Conservation (phyloP, 2,888 invertebrate genomes). For the Halictus quadricinctus region DNA sequence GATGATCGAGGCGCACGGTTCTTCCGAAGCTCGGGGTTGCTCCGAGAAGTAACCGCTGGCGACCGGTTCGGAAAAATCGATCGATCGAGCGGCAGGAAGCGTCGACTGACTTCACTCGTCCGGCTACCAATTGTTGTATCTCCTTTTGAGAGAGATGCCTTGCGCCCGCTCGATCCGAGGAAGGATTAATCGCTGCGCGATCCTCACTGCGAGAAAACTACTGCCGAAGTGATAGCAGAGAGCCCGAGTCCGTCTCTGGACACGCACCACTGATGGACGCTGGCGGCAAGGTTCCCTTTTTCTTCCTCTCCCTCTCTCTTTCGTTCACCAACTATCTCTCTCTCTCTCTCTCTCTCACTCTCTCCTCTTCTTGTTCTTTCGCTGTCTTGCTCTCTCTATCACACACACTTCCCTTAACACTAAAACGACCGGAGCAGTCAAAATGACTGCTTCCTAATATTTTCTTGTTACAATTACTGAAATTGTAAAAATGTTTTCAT, state of each 20-base stretch:
- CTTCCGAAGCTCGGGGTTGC: conserved; percentile 1
- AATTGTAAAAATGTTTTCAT: too few relatives aligned
- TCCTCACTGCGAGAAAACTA: conserved; percentile 31
- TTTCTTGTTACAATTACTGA: too few relatives aligned
- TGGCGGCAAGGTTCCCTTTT: conserved; percentile 46
- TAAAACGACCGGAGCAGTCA: too few relatives aligned
- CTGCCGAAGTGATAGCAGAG: conserved; percentile 18
- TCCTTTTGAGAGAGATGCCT: neutral
- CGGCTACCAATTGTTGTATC: neutral
- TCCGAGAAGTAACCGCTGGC: neutral
- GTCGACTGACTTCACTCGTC: neutral
- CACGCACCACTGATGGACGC: conserved; percentile 31
- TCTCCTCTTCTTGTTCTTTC: neutral
- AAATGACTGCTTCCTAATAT: too few relatives aligned
- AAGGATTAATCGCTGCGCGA: conserved; percentile 1
- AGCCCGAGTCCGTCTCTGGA: conserved; percentile 14
- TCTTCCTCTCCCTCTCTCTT: conserved; percentile 8
- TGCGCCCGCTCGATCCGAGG: neutral
- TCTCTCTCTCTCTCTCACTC: neutral
- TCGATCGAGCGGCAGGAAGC: neutral
- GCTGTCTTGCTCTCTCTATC: neutral
- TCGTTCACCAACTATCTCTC: conserved; percentile 2
- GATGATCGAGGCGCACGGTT: neutral
- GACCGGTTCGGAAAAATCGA: neutral
- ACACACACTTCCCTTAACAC: conserved; percentile 10